A percentile compares a stretch with the other conserved stretches of the same genome.
Conservation (phyloP, 2,888 invertebrate species). For the Dynastes hyllus region DNA sequence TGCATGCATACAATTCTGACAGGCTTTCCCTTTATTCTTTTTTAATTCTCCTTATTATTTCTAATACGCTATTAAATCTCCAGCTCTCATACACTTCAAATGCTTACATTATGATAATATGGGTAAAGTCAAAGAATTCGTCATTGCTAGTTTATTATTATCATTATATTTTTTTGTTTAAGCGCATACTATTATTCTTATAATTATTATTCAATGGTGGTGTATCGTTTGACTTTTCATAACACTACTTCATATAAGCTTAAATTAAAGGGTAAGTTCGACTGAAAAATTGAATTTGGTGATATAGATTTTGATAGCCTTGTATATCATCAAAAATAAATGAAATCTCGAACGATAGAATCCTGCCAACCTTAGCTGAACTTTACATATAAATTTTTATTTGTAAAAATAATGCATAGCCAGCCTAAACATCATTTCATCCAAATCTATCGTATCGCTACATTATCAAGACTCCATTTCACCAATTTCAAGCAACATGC, state of each 20-base stretch:
- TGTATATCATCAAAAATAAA: too few relatives aligned
- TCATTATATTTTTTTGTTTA: background rate
- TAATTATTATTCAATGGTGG: background rate
- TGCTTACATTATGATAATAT: slow-evolving; percentile 8
- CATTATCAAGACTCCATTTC: too few relatives aligned
- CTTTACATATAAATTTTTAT: slow-evolving; percentile 12
- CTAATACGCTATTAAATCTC: slow-evolving; percentile 13
- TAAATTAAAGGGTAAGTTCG: too few relatives aligned
- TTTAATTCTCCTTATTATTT: background rate
- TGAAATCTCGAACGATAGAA: slow-evolving; percentile 1
- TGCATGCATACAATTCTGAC: too few relatives aligned
- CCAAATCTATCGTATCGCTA: too few relatives aligned
- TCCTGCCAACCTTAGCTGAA: slow-evolving; percentile 11
- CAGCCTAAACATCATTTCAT: background rate
- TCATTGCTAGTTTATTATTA: slow-evolving; percentile 3
- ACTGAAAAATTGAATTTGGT: too few relatives aligned
- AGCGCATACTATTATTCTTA: background rate
- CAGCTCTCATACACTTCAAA: slow-evolving; percentile 17
- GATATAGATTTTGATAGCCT: too few relatives aligned
- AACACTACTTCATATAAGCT: too few relatives aligned
- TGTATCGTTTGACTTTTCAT: background rate
- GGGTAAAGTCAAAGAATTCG: background rate
- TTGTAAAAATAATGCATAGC: slow-evolving; percentile 37
- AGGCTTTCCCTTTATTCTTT: too few relatives aligned
- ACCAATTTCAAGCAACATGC: too few relatives aligned